phyloP scores from a whole-genome alignment of 2,888 invertebrate genomes.

The Elegia similella region DNA sequence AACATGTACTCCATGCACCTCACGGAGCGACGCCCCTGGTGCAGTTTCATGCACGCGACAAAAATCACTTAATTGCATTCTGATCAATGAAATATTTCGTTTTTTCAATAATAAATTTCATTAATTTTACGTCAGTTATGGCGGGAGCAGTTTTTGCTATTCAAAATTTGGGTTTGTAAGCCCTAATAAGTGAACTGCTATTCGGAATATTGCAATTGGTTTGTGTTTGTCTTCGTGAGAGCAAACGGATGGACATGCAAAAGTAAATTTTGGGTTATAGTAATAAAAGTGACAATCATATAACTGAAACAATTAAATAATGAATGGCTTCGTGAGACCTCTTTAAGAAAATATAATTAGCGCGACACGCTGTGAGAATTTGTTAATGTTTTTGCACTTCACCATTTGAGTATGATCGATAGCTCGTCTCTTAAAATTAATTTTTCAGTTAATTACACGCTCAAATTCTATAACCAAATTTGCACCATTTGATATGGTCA shows the following conservation, averaged over 20 bases:
- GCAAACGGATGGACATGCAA: background rate
- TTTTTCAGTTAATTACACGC: background rate
- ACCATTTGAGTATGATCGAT: conserved; percentile 4
- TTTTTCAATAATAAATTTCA: conserved; percentile 14
- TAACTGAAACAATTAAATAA: conserved; percentile 2
- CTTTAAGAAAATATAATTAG: conserved; percentile 13
- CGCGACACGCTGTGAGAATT: conserved; percentile 3
- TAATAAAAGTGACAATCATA: background rate
- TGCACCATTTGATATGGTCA: background rate
- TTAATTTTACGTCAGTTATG: conserved; percentile 37
- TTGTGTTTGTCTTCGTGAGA: conserved; percentile 3
- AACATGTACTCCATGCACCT: conserved; percentile 7
- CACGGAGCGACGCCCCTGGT: conserved; percentile 44
- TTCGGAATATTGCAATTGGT: conserved; percentile 10
- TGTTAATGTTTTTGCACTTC: background rate
- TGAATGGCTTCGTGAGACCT: background rate
- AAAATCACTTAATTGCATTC: conserved; percentile 52
- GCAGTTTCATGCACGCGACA: conserved; percentile 43
- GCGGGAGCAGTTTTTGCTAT: conserved; percentile 3
- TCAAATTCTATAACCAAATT: conserved; percentile 6
- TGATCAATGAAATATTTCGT: conserved; percentile 39
- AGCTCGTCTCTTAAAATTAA: background rate
- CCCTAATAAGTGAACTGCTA: background rate
- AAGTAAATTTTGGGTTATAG: background rate
- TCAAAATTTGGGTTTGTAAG: background rate